Percentiles rank a stretch among this genome's conserved stretches.
Evolutionary conservation across 2,888 invertebrate species (phyloP).

Genomic region (Desoria tigrina): DNA sequence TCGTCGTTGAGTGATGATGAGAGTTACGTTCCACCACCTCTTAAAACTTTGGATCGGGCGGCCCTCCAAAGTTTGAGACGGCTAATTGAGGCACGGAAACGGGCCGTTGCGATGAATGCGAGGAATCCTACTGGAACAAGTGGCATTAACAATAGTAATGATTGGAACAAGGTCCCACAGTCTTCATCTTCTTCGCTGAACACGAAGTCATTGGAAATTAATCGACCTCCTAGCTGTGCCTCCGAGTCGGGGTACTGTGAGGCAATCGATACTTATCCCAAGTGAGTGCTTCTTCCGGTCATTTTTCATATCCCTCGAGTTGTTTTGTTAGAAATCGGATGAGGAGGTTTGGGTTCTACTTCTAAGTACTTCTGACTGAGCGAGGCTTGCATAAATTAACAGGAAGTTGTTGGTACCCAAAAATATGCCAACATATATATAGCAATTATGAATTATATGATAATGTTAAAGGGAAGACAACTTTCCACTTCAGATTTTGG

Average conservation of each 20-base stretch:
- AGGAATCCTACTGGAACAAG: background rate
- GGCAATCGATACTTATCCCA: slow-evolving; percentile 43
- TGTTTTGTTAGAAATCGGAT: too few species aligned
- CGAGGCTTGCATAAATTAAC: too few species aligned
- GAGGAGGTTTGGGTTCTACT: too few species aligned
- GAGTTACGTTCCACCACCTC: slow-evolving; percentile 3
- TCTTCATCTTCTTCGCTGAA: too few species aligned
- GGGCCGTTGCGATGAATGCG: background rate
- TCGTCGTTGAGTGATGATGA: background rate
- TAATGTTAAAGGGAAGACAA: too few species aligned
- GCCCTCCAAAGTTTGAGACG: slow-evolving; percentile 26
- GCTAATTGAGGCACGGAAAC: slow-evolving; percentile 27
- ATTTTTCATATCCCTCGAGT: too few species aligned
- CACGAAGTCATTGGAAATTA: slow-evolving; percentile 14
- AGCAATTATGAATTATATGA: too few species aligned
- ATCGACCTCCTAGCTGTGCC: slow-evolving; percentile 28
- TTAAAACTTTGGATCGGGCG: slow-evolving; percentile 27
- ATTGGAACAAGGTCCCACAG: too few species aligned
- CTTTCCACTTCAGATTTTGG: too few species aligned
- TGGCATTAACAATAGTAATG: background rate
- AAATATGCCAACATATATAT: too few species aligned
- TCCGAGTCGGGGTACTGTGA: slow-evolving; percentile 44
- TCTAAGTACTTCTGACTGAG: too few species aligned
- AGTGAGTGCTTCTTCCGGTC: slow-evolving; percentile 33
- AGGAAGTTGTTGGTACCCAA: too few species aligned